Conservation (phyloP, 2,113 vertebrate species). For the Toxotes chatareus region DNA sequence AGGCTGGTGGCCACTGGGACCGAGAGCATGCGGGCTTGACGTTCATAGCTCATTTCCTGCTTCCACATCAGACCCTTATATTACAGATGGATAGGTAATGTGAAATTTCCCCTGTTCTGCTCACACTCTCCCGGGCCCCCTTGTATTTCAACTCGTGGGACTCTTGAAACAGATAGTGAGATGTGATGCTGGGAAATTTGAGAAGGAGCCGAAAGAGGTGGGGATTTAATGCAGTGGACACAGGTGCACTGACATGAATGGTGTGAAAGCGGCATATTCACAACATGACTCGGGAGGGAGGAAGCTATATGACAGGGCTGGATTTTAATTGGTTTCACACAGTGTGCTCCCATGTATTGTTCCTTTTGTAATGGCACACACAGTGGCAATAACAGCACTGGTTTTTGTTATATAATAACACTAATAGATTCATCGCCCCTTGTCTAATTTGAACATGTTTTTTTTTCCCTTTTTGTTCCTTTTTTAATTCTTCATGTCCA, state of each 20-base stretch:
- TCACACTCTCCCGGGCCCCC: conserved; percentile 50
- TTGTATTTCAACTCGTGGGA: conserved; percentile 58
- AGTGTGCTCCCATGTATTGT: conserved; percentile 72
- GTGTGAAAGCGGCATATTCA: conserved; percentile 71
- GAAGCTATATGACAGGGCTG: conserved; percentile 73
- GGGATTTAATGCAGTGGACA: conserved; percentile 66
- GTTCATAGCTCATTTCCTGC: conserved; percentile 80
- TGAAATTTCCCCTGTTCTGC: conserved; percentile 67
- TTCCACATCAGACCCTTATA: conserved; percentile 72
- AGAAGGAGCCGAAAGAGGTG: conserved; percentile 56
- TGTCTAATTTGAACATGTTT: conserved; percentile 70
- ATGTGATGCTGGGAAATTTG: conserved; percentile 61
- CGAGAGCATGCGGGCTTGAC: conserved; percentile 59
- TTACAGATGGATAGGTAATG: conserved; percentile 77
- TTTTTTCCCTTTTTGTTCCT: neutral
- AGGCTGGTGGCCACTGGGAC: conserved; percentile 74
- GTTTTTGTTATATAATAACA: conserved; percentile 79
- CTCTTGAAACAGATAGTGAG: conserved; percentile 65
- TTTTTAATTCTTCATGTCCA: conserved; percentile 32
- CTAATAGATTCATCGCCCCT: conserved; percentile 73
- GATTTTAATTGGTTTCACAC: conserved; percentile 82
- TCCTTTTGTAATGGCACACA: conserved; percentile 74
- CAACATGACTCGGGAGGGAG: conserved; percentile 69
- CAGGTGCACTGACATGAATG: conserved; percentile 73
- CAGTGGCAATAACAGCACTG: conserved; percentile 68